Evolutionary conservation across 2,888 invertebrate species (phyloP).

Genomic region (Marronus borbonicus): DNA sequence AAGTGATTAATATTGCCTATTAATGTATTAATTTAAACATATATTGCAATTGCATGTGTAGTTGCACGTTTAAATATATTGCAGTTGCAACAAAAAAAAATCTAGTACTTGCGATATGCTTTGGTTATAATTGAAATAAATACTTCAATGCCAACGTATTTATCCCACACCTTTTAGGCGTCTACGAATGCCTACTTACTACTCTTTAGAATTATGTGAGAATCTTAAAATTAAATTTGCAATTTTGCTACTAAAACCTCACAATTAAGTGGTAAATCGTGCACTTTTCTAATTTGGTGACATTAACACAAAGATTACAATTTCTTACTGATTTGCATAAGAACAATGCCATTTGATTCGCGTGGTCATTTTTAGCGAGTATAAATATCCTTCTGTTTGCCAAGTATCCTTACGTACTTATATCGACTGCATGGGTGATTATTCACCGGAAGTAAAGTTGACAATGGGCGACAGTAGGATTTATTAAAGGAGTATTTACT

Average conservation of each 20-base stretch:
- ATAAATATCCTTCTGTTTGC: conserved; percentile 28
- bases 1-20: no score
- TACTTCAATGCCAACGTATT: neutral
- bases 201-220: neutral
- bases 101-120: neutral
- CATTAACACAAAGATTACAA: conserved; percentile 32
- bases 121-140: neutral
- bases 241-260: neutral
- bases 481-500: conserved; percentile 33
- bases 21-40: no score
- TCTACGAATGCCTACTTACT: neutral
- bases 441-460: conserved; percentile 27
- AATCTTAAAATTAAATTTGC: neutral
- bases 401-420: conserved; percentile 16
- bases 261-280: conserved; percentile 9
- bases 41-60: no score
- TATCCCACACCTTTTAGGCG: neutral
- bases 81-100: no score
- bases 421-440: conserved; percentile 23
- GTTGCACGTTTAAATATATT: no score
- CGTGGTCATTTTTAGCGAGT: conserved; percentile 33
- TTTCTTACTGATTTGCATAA: conserved; percentile 31
- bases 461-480: conserved; percentile 42
- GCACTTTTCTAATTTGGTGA: conserved; percentile 7
- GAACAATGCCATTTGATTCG: conserved; percentile 28